Percentiles rank a stretch among this genome's conserved stretches.
Conservation (phyloP, 2,797 vertebrate species). For the Peromyscus attwateri region DNA sequence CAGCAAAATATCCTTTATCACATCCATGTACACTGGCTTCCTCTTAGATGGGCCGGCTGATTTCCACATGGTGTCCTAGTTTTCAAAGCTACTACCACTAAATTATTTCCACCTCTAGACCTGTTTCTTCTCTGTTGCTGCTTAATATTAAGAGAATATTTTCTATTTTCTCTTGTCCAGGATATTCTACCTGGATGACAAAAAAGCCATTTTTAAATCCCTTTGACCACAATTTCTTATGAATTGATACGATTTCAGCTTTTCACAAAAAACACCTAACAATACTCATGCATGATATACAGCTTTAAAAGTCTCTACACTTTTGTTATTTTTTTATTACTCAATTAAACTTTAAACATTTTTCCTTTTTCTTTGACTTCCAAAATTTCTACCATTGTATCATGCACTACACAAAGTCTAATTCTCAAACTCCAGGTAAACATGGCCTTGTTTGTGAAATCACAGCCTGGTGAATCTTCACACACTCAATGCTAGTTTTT, state of each 20-base stretch:
- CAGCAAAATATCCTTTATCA: not conserved
- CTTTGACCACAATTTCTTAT: not conserved
- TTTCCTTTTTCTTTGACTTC: not conserved
- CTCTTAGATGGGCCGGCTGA: not conserved
- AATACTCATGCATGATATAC: not conserved
- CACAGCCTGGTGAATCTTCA: not conserved
- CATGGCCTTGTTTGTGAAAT: not conserved
- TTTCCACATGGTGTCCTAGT: not conserved
- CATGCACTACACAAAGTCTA: not conserved
- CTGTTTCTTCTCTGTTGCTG: not conserved
- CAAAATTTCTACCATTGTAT: not conserved
- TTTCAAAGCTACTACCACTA: not conserved
- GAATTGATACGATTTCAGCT: not conserved
- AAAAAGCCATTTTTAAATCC: not conserved
- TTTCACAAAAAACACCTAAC: not conserved
- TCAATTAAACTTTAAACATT: not conserved
- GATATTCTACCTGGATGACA: not conserved
- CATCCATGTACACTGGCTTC: not conserved
- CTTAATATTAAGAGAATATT: not conserved
- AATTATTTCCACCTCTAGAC: not conserved
- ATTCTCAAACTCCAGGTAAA: not conserved
- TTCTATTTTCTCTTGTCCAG: not conserved
- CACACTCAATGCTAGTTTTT: not conserved
- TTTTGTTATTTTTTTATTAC: not conserved
- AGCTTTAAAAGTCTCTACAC: not conserved